phyloP scores from a whole-genome alignment of 2,113 vertebrate species.

The Carassius auratus region DNA sequence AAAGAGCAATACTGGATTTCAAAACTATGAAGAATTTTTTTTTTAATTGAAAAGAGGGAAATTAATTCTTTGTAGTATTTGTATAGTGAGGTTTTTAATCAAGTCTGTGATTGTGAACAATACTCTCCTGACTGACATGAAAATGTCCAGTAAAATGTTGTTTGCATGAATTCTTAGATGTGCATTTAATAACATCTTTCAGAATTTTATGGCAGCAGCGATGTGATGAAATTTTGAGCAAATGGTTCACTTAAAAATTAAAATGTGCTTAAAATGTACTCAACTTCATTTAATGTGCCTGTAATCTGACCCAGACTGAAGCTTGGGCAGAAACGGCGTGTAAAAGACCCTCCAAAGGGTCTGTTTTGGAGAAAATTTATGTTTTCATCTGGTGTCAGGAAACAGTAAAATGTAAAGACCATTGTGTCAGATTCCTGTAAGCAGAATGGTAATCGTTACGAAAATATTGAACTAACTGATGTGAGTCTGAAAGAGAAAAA shows the following conservation, averaged over 20 bases:
- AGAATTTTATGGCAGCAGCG: neutral
- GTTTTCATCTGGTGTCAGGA: neutral
- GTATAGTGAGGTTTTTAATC: neutral
- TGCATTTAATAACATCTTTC: neutral
- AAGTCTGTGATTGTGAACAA: neutral
- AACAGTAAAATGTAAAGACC: neutral
- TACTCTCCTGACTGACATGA: neutral
- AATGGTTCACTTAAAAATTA: too few species aligned
- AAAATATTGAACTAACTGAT: neutral
- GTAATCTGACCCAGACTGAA: too few species aligned
- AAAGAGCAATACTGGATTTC: neutral
- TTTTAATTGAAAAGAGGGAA: neutral
- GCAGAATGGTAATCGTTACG: neutral
- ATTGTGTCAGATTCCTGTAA: slow-evolving; percentile 21
- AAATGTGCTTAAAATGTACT: too few species aligned
- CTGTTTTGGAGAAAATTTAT: neutral
- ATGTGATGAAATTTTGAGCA: neutral
- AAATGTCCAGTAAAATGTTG: neutral
- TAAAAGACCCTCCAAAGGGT: neutral
- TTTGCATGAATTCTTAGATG: neutral
- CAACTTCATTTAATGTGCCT: too few species aligned
- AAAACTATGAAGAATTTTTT: neutral
- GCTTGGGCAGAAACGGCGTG: too few species aligned
- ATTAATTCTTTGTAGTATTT: neutral
- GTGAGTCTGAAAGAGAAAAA: neutral